Evolutionary conservation across 2,113 vertebrate species (phyloP), one percentile per base, ranked within the genome.

Genomic region (Neogobius melanostomus): DNA sequence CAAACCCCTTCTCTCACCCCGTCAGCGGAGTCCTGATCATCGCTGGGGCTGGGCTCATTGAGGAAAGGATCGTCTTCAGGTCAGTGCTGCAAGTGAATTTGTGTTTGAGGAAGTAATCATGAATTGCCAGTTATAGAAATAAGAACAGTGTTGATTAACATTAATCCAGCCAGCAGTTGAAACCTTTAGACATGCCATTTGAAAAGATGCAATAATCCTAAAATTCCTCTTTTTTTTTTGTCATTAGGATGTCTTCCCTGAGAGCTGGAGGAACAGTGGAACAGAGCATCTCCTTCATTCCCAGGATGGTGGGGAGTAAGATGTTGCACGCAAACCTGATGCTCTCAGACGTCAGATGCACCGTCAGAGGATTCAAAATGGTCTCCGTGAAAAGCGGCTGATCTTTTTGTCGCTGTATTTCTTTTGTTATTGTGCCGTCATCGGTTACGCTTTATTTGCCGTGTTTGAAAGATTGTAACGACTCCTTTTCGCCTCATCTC

Each of bases 21-120:
- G 82, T 93, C 64, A 88, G 68, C 3, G 92, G 92, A 9, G 21
- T 82, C 0, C 76, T 94, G 75, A 87, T 72, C 4, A 67, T 94
- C 0, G 56, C 45, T 0, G 92, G 91, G 1, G 73, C 91, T 8
- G 87, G 90, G 2, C 75, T 94, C 28, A 69, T 92, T 60, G 59
- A 69, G 10, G 74, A 74, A 12, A 89, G 84, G n/a, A 0, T 75
- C 15, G 7, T 77, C 0, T 88, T 74, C 49, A 91, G 81, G 93
- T 94, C 17, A 56, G 53, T 28, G 10, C 16, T 17, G 21, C 17
- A 17, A n/a, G n/a, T n/a, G n/a, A n/a, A n/a, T n/a, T n/a, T n/a
- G n/a, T n/a, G n/a, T n/a, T n/a, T n/a, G n/a, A n/a, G n/a, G n/a
- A n/a, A n/a, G n/a, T n/a, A n/a, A n/a, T n/a, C n/a, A n/a, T n/a